These are phyloP conservation scores for Gobio occitaniae DNA, from an alignment of 2,797 vertebrate genomes.

Conservation along the genomic window DNA sequence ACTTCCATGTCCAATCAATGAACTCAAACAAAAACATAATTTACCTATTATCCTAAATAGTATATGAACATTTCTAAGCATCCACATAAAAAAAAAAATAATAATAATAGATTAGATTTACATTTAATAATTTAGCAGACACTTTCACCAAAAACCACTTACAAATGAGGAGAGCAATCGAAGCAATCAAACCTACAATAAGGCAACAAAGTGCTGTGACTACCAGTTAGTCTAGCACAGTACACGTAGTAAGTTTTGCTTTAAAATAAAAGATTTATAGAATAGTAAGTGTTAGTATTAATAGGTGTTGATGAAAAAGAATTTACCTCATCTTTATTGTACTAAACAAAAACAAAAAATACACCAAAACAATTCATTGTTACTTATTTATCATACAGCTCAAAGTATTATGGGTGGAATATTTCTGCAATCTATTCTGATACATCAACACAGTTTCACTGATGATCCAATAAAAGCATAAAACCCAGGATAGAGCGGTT, in stretches of 20 bases:
- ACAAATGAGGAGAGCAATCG: not conserved
- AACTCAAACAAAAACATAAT: not conserved
- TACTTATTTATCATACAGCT: not conserved
- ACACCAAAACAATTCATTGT: not conserved
- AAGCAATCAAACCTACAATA: not conserved
- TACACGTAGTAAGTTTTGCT: not conserved
- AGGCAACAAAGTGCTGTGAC: not conserved
- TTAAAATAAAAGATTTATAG: not conserved
- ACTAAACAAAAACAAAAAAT: not conserved
- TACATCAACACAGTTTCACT: not conserved
- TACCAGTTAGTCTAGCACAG: not conserved
- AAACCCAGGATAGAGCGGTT: not conserved
- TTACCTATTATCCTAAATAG: not conserved
- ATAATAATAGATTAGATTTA: not conserved
- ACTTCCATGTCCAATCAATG: not conserved
- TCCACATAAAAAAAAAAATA: not conserved
- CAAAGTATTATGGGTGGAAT: not conserved
- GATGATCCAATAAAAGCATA: not conserved
- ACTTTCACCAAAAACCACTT: not conserved
- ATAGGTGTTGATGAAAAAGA: not conserved
- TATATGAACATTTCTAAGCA: not conserved
- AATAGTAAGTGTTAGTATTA: not conserved
- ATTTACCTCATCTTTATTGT: not conserved
- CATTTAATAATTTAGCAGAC: not conserved
- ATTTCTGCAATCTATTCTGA: not conserved